phyloP scores from a whole-genome alignment of 2,113 vertebrate genomes.

The Mus pahari region DNA sequence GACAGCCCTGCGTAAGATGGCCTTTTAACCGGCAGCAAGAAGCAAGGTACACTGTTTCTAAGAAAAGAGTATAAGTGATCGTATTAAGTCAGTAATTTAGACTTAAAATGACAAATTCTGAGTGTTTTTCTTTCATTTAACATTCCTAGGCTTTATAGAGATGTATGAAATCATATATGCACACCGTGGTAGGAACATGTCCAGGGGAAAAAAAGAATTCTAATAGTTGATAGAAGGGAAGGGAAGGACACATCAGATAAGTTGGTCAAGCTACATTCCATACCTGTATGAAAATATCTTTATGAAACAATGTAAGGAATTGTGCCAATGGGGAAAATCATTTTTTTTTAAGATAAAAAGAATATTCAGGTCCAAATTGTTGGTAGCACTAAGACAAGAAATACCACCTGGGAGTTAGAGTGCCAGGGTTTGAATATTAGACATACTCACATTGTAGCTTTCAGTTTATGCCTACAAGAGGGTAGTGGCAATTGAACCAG shows the following conservation, averaged over 20 bases:
- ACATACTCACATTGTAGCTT: background rate
- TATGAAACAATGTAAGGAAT: background rate
- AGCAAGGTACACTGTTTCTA: background rate
- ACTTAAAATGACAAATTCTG: background rate
- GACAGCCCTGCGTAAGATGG: background rate
- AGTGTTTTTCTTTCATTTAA: background rate
- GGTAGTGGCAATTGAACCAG: fast-evolving
- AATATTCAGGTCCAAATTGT: background rate
- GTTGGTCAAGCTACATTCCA: background rate
- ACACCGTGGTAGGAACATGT: background rate
- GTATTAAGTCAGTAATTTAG: background rate
- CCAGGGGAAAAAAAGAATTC: background rate
- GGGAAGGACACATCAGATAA: too few relatives aligned
- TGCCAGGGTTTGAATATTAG: background rate
- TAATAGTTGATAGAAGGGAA: too few relatives aligned
- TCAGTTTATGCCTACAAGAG: background rate
- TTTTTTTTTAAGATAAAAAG: background rate
- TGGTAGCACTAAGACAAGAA: background rate
- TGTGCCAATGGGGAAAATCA: background rate
- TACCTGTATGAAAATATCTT: background rate
- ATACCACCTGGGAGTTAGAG: background rate
- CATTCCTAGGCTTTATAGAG: background rate
- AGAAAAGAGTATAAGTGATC: background rate
- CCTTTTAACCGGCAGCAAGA: background rate
- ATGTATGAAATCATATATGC: background rate